Conservation (phyloP, 1,140 invertebrate genomes). For the Drosophila busckii region DNA sequence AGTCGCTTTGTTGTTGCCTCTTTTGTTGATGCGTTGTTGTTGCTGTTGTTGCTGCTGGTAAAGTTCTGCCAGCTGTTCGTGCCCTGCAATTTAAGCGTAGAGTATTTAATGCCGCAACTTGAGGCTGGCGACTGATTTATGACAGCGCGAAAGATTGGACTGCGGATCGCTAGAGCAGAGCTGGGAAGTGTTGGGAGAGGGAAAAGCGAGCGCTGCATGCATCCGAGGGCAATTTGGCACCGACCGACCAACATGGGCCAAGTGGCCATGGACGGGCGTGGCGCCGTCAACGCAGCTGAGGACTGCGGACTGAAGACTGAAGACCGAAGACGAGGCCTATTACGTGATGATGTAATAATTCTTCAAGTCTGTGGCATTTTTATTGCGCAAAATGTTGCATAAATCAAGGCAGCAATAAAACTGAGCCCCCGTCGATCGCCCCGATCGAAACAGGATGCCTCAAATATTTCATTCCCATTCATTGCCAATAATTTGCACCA, state of each 20-base stretch:
- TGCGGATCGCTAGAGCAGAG: conserved; percentile 19
- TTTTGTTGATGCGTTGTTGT: conserved; percentile 32
- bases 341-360: conserved; percentile 76
- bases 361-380: conserved; percentile 66
- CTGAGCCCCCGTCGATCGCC: conserved; percentile 39
- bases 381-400: conserved; percentile 73
- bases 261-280: conserved; percentile 48
- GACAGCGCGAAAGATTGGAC: conserved; percentile 53
- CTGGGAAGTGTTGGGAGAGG: neutral
- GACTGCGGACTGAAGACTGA: conserved; percentile 17
- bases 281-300: conserved; percentile 31
- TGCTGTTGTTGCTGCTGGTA: conserved; percentile 24
- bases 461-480: conserved; percentile 54
- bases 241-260: neutral
- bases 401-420: conserved; percentile 73
- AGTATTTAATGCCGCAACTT: conserved; percentile 60
- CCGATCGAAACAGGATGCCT: conserved; percentile 56
- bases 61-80: conserved; percentile 38
- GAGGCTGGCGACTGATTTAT: conserved; percentile 64
- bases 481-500: conserved; percentile 49
- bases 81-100: conserved; percentile 62
- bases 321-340: conserved; percentile 42
- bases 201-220: conserved; percentile 19
- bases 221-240: conserved; percentile 57
- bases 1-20: conserved; percentile 44